Conservation (phyloP, 1,140 invertebrate species). For the Cotesia glomerata region DNA sequence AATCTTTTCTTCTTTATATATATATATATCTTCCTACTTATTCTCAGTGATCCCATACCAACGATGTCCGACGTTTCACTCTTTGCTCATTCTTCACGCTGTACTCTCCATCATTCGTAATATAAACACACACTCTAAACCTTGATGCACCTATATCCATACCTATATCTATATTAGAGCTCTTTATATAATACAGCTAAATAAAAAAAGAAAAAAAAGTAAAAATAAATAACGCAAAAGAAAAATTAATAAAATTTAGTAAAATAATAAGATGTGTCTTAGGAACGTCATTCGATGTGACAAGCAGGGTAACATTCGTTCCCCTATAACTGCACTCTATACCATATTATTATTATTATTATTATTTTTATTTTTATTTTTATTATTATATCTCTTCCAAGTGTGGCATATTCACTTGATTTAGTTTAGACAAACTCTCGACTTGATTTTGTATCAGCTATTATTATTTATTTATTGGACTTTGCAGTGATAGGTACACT, state of each 20-base stretch:
- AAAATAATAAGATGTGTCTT: background rate
- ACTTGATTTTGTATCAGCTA: no score
- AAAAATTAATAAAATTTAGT: no score
- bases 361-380: no score
- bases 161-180: background rate
- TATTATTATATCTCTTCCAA: no score
- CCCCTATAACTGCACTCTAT: constrained; percentile 34
- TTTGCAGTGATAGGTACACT: no score
- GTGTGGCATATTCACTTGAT: no score
- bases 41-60: no score
- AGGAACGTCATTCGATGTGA: constrained; percentile 39
- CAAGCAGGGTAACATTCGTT: constrained; percentile 4
- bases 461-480: no score
- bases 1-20: background rate
- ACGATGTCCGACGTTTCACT: constrained; percentile 10
- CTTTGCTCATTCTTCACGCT: constrained; percentile 9
- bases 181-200: background rate
- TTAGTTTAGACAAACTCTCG: no score
- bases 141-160: background rate
- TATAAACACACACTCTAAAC: background rate
- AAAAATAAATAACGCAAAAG: background rate
- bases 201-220: background rate
- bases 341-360: background rate
- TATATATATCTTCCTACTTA: constrained; percentile 5
- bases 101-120: background rate